phyloP scores from a whole-genome alignment of 2,113 vertebrate species.

The Rhinopomastus cyanomelas region DNA sequence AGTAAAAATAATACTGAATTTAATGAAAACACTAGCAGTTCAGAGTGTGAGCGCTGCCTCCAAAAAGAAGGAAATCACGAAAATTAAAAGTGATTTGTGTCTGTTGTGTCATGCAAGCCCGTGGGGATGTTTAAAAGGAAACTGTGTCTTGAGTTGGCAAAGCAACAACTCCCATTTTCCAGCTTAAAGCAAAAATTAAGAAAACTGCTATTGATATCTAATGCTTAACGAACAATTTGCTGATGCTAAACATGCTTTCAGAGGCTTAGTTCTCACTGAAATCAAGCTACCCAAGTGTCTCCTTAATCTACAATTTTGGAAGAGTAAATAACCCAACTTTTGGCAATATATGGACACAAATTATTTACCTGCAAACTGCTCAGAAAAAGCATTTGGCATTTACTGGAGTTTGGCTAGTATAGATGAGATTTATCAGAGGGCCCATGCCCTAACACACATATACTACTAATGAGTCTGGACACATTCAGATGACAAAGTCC shows the following conservation, averaged over 20 bases:
- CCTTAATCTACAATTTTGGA: not conserved
- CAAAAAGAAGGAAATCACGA: not conserved
- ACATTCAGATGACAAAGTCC: not conserved
- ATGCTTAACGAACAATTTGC: not conserved
- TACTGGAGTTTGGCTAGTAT: not conserved
- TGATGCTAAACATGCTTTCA: not conserved
- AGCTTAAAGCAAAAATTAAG: not conserved
- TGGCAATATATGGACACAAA: not conserved
- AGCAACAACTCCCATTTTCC: not conserved
- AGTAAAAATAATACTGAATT: not conserved
- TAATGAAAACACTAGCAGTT: not conserved
- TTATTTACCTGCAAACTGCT: not conserved
- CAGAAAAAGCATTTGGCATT: not conserved
- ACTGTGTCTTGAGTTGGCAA: not conserved
- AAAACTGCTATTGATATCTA: not conserved
- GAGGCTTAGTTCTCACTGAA: not conserved
- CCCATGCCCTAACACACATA: not conserved
- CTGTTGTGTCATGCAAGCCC: not conserved
- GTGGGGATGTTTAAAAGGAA: not conserved
- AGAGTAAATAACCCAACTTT: not conserved
- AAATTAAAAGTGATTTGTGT: not conserved
- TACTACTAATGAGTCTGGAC: not conserved
- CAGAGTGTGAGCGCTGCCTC: not conserved
- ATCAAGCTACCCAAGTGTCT: not conserved
- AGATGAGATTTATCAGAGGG: not conserved